Evolutionary conservation across 1,140 invertebrate species (phyloP), one percentile per base, ranked within the genome.

Genomic region (Anagrus nilaparvatae): DNA sequence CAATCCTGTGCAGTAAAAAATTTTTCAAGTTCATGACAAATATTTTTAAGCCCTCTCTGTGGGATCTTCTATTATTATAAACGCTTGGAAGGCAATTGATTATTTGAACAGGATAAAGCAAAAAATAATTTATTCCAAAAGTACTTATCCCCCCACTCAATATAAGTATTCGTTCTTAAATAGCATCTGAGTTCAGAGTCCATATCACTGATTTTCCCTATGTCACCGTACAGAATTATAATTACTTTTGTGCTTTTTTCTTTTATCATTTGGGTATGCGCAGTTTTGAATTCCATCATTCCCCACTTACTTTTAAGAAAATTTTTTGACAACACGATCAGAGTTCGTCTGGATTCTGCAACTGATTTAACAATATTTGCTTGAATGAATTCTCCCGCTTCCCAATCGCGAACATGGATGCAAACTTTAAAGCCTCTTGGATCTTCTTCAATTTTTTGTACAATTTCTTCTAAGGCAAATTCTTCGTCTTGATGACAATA

Each of bases 241-340:
- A 94, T 82, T 1, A 91, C 70, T 18, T 83, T 67, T 3, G 78
- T 74, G 5, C 77, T 66, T 14, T 76, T 75, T 51, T 89, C 84
- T 35, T 72, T 77, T 5, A 90, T 65, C 12, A 87, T 84, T 40
- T 76, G 70, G 14, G 72, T 74, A 58, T 91, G 83, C 0, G 89
- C 88, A 1, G 80, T 73, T 37, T 78, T 74, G 58, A 93, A 90
- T 62, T 93, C 88, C 61, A 87, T 75, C 52, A 75, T 76, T n/a
- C 84, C 84, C 89, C 89, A 95, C 9, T 80, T 73, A 32, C 87
- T 91, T 30, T 81, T 69, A 1, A 94, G 55, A 54, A 91, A 94
- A 48, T 82, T 79, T 12, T 76, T 74, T 0, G 89, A 90, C 0
- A 95, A 55, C 0, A 94, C 71, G 1, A 94, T 76, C 39, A 94